phyloP scores from a whole-genome alignment of 2,797 vertebrate genomes.

The Pangasius macronema region DNA sequence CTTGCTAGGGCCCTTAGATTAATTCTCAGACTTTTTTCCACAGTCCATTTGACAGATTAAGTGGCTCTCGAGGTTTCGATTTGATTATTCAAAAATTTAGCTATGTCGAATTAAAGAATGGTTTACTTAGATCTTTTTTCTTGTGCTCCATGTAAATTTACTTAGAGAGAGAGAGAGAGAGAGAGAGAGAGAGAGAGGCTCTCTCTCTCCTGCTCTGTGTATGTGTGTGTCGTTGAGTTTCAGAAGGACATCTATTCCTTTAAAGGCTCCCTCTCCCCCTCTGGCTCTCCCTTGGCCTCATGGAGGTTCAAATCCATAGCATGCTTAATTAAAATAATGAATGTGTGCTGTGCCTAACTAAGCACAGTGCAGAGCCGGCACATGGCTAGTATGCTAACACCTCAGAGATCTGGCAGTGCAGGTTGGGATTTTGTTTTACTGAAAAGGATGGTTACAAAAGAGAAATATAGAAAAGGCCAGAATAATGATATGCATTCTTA shows the following conservation, averaged over 20 bases:
- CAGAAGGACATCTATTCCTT: conserved; percentile 30
- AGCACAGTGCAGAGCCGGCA: conserved; percentile 51
- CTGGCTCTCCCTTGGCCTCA: conserved; percentile 16
- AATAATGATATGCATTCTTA: background rate
- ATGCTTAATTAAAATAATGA: conserved; percentile 66
- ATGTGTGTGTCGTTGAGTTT: conserved; percentile 32
- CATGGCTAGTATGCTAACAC: conserved; percentile 45
- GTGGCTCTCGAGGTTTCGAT: conserved; percentile 27
- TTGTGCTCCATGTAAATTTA: too few species aligned
- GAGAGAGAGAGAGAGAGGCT: too few species aligned
- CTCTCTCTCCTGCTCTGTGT: background rate
- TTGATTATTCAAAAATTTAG: conserved; percentile 30
- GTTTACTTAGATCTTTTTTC: too few species aligned
- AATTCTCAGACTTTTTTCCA: conserved; percentile 11
- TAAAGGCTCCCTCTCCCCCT: conserved; percentile 8
- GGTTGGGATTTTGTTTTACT: conserved; percentile 11
- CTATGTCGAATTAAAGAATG: conserved; percentile 33
- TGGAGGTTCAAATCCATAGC: conserved; percentile 57
- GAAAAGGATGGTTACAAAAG: background rate
- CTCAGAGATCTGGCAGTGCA: conserved; percentile 42
- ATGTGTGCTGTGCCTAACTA: conserved; percentile 62
- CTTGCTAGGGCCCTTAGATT: conserved; percentile 1
- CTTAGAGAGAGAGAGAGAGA: too few species aligned
- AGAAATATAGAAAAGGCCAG: background rate
- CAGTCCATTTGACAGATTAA: conserved; percentile 39